Evolutionary conservation across 2,888 invertebrate species (phyloP), one percentile per base, ranked within the genome.

Genomic region (Choreutis nemorana): DNA sequence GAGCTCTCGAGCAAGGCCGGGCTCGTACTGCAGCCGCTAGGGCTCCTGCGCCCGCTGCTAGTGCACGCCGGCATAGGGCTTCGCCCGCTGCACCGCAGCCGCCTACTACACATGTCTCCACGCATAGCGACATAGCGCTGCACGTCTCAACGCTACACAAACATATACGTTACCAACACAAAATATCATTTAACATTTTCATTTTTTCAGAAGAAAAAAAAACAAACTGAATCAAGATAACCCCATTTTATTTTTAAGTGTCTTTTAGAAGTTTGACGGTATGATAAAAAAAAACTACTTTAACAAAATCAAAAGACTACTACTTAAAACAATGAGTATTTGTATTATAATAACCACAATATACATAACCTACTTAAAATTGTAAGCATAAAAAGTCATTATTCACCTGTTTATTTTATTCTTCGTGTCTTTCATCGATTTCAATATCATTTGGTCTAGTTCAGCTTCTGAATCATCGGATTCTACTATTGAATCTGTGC

Each of bases 391-490:
- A n/a, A n/a, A n/a, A n/a, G n/a, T n/a, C n/a, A n/a, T n/a, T n/a
- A n/a, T n/a, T n/a, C n/a, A n/a, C n/a, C n/a, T n/a, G n/a, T n/a
- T n/a, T n/a, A n/a, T n/a, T n/a, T n/a, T n/a, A n/a, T n/a, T n/a
- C n/a, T n/a, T n/a, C n/a, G n/a, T n/a, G n/a, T n/a, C n/a, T n/a
- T n/a, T n/a, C n/a, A n/a, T n/a, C n/a, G n/a, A n/a, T n/a, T n/a
- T n/a, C n/a, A n/a, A n/a, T n/a, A n/a, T n/a, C n/a, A n/a, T n/a
- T n/a, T n/a, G n/a, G n/a, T n/a, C n/a, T n/a, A n/a, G n/a, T 49
- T 91, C 91, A 1, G 89, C 80, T 45, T 91, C 91, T 0, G 90
- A 90, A 49, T 91, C 91, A 37, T 91, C 91, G 0, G 89, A 90
- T 53, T 91, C 91, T 16, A 87, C 84, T 8, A 90, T 81, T 10